These are phyloP conservation scores for Antechinus flavipes DNA, from an alignment of 2,113 vertebrate species.

Conservation along the genomic window DNA sequence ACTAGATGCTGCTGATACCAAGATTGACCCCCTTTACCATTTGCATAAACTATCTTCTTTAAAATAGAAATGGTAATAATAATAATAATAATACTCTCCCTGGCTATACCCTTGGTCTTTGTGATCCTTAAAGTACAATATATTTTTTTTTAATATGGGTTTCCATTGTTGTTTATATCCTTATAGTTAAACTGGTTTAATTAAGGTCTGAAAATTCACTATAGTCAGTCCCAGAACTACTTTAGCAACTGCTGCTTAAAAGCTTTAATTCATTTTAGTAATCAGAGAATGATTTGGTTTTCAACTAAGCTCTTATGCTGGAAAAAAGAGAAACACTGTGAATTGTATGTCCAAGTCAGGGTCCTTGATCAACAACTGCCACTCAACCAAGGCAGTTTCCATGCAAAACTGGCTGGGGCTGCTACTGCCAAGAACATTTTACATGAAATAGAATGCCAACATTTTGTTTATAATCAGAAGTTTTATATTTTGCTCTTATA, in stretches of 20 bases:
- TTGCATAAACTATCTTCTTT: background rate
- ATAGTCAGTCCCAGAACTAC: background rate
- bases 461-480: slow-evolving; percentile 56
- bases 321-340: slow-evolving; percentile 60
- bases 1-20: background rate
- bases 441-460: slow-evolving; percentile 60
- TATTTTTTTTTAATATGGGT: background rate
- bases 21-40: background rate
- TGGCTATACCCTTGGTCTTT: background rate
- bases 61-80: background rate
- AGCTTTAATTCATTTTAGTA: slow-evolving; percentile 50
- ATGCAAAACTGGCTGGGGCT: background rate
- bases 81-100: background rate
- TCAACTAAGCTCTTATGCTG: slow-evolving; percentile 45
- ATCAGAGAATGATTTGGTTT: slow-evolving; percentile 57
- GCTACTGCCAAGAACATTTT: slow-evolving; percentile 31
- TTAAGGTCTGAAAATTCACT: background rate
- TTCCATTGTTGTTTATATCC: background rate
- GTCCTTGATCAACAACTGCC: slow-evolving; percentile 53
- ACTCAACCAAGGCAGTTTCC: slow-evolving; percentile 19
- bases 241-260: slow-evolving; percentile 10
- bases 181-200: background rate
- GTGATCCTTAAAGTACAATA: background rate
- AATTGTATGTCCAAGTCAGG: slow-evolving; percentile 17
- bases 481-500: slow-evolving; percentile 61